phyloP scores from a whole-genome alignment of 2,888 invertebrate genomes.

The Taenaris catops region DNA sequence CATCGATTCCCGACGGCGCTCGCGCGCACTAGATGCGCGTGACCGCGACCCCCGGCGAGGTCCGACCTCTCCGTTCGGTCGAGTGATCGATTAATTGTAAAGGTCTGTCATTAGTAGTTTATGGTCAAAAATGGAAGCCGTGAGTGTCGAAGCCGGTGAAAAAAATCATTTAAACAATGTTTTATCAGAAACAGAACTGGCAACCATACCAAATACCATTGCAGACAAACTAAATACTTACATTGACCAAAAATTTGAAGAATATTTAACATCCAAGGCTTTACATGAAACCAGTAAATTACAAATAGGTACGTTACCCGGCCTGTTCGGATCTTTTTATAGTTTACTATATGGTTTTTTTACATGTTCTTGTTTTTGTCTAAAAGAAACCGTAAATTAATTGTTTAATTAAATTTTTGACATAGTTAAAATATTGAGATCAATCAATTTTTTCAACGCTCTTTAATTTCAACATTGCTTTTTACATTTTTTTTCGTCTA shows the following conservation, averaged over 20 bases:
- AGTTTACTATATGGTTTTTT: neutral
- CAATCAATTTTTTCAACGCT: too few species aligned
- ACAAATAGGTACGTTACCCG: constrained; percentile 78
- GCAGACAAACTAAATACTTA: constrained; percentile 80
- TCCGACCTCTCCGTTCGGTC: too few species aligned
- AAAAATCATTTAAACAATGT: constrained; percentile 68
- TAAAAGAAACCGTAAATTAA: too few species aligned
- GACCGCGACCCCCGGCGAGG: too few species aligned
- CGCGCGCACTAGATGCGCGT: too few species aligned
- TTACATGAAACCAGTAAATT: constrained; percentile 83
- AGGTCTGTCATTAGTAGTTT: neutral
- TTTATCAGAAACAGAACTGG: constrained; percentile 60
- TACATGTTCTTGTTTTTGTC: neutral
- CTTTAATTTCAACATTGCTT: too few species aligned
- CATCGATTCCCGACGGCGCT: too few species aligned
- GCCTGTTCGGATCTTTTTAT: constrained; percentile 24
- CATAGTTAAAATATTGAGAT: too few species aligned
- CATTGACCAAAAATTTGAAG: constrained; percentile 82
- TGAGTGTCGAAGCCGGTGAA: constrained; percentile 57
- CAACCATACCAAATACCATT: constrained; percentile 46
- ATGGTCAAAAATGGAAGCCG: constrained; percentile 64
- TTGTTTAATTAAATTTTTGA: too few species aligned
- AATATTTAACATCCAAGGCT: constrained; percentile 86
- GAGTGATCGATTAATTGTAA: too few species aligned
- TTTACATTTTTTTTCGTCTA: too few species aligned